Evolutionary conservation across 2,113 vertebrate genomes (phyloP).

Genomic region (Odobenus rosmarus): DNA sequence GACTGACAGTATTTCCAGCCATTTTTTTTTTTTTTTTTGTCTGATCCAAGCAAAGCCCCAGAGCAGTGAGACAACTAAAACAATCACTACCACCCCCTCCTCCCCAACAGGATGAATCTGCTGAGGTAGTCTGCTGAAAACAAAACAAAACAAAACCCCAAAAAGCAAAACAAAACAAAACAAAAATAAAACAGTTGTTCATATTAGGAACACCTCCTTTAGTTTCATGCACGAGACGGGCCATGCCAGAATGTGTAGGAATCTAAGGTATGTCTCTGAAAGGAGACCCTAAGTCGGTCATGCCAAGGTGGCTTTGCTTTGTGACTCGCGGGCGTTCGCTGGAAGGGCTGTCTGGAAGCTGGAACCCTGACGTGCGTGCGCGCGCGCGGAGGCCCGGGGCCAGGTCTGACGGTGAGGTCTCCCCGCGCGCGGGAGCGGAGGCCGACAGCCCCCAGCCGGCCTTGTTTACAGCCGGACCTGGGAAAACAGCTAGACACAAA

Average conservation of each 20-base stretch:
- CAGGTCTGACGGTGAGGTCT: constrained; percentile 88
- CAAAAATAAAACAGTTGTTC: constrained; percentile 78
- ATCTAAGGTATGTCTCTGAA: constrained; percentile 84
- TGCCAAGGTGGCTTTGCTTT: constrained; percentile 85
- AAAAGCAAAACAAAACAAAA: neutral
- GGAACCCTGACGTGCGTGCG: constrained; percentile 84
- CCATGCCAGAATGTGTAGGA: constrained; percentile 83
- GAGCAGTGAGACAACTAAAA: constrained; percentile 63
- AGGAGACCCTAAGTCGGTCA: constrained; percentile 87
- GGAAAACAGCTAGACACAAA: constrained; percentile 97
- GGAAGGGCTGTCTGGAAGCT: constrained; percentile 88
- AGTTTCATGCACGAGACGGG: constrained; percentile 84
- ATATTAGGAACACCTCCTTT: constrained; percentile 84
- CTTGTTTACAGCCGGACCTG: constrained; percentile 94
- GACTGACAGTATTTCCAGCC: constrained; percentile 80
- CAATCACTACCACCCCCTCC: neutral
- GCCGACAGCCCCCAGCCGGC: constrained; percentile 90
- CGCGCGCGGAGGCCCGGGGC: constrained; percentile 86
- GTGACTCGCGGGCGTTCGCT: constrained; percentile 84
- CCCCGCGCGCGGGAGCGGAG: constrained; percentile 84
- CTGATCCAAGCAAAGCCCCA: constrained; percentile 74
- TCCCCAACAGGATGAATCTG: constrained; percentile 72
- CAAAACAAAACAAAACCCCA: constrained; percentile 74
- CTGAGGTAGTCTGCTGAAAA: constrained; percentile 83
- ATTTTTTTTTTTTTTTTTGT: constrained; percentile 65